Evolutionary conservation across 2,113 vertebrate genomes (phyloP).

Genomic region (Colistium nudipinnis): DNA sequence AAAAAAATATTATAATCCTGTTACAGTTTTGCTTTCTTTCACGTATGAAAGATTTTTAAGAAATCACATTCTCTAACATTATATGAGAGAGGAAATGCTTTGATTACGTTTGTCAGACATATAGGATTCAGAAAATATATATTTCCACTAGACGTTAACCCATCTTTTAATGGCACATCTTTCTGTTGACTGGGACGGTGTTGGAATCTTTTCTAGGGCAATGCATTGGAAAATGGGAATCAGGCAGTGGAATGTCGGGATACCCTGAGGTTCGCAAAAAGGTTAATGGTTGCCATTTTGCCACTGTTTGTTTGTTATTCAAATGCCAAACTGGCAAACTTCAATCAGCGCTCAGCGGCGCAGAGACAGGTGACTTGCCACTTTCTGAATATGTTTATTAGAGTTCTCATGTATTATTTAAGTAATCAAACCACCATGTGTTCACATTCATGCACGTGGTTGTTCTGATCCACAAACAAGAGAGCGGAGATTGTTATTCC

Average conservation of each 20-base stretch:
- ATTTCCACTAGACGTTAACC: constrained; percentile 4
- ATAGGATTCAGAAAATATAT: too few relatives aligned
- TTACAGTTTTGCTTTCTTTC: too few relatives aligned
- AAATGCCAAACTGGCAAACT: constrained; percentile 84
- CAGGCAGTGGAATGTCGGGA: constrained; percentile 39
- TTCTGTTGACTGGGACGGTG: constrained; percentile 14
- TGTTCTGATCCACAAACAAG: constrained; percentile 72
- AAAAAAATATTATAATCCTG: too few relatives aligned
- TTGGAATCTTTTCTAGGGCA: constrained; percentile 32
- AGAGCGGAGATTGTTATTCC: constrained; percentile 57
- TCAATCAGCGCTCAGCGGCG: constrained; percentile 79
- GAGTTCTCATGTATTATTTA: constrained; percentile 84
- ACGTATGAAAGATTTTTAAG: too few relatives aligned
- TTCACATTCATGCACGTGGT: constrained; percentile 67
- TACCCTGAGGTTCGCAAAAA: constrained; percentile 69
- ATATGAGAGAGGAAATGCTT: too few relatives aligned
- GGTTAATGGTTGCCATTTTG: constrained; percentile 82
- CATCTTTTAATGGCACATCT: constrained; percentile 11
- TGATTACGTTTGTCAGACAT: too few relatives aligned
- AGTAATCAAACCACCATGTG: constrained; percentile 77
- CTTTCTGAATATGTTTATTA: constrained; percentile 78
- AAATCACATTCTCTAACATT: too few relatives aligned
- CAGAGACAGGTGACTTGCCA: constrained; percentile 66
- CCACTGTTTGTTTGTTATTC: constrained; percentile 83
- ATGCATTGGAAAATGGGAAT: constrained; percentile 59